These are phyloP conservation scores for Nanorana parkeri DNA, from an alignment of 2,113 vertebrate genomes.

Conservation along the genomic window DNA sequence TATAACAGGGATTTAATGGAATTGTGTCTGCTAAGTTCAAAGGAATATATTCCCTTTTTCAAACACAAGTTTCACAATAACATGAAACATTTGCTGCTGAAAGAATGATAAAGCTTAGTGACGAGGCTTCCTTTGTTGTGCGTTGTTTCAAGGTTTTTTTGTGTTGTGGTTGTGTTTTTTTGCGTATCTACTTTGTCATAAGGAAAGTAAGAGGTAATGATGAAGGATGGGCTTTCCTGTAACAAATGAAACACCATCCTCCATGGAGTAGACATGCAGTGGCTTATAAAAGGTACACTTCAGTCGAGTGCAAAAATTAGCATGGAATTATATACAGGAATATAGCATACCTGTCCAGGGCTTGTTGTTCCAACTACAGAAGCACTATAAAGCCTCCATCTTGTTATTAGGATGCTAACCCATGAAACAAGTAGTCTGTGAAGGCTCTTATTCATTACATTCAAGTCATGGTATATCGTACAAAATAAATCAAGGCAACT, in stretches of 20 bases:
- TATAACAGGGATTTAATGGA: constrained; percentile 9
- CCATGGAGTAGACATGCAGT: no score
- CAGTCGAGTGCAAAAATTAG: no score
- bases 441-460: no score
- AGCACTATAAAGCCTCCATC: no score
- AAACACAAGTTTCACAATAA: constrained; percentile 14
- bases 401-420: no score
- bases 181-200: neutral
- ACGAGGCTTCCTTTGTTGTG: neutral
- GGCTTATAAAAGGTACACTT: no score
- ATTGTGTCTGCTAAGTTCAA: constrained; percentile 15
- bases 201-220: neutral
- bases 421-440: no score
- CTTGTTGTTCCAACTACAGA: no score
- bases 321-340: no score
- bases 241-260: neutral
- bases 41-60: neutral
- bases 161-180: neutral
- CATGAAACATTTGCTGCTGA: neutral
- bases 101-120: constrained; percentile 15
- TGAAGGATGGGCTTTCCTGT: neutral
- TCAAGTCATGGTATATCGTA: no score
- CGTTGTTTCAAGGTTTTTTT: neutral
- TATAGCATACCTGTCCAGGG: no score
- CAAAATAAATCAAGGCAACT: no score